Conservation (phyloP, 2,113 vertebrate genomes). For the Prinia subflava region DNA sequence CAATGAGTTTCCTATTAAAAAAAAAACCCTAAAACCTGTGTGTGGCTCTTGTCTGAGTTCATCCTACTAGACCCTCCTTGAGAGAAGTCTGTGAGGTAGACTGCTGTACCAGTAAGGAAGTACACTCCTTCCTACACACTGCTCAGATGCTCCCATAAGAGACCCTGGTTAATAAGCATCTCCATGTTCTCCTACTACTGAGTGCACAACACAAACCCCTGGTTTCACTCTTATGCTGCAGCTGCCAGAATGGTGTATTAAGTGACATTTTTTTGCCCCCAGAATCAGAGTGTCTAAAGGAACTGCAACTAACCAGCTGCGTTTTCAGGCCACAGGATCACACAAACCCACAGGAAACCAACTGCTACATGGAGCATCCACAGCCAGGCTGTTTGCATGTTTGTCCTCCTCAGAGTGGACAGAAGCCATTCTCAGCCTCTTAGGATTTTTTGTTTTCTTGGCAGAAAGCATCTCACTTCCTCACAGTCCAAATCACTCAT, state of each 20-base stretch:
- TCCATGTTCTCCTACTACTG: neutral
- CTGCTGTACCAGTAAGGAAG: neutral
- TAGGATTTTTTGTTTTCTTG: neutral
- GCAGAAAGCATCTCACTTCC: neutral
- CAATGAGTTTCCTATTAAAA: neutral
- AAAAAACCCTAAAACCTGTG: neutral
- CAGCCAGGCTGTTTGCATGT: neutral
- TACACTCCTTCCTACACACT: neutral
- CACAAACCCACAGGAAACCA: neutral
- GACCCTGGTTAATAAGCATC: neutral
- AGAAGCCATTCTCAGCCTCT: neutral
- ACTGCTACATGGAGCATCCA: accelerated
- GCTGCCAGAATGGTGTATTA: neutral
- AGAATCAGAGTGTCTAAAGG: neutral
- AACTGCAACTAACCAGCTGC: neutral
- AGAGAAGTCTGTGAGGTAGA: neutral
- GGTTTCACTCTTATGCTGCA: neutral
- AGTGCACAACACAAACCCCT: neutral
- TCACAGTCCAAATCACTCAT: neutral
- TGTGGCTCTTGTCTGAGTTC: neutral
- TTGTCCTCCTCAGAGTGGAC: neutral
- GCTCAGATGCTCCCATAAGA: neutral
- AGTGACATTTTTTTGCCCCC: no score
- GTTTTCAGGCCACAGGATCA: neutral
- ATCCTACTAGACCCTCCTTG: neutral